Base-by-base conservation (phyloP, 2,113 vertebrate species). In the Pseudonaja textilis region DNA sequence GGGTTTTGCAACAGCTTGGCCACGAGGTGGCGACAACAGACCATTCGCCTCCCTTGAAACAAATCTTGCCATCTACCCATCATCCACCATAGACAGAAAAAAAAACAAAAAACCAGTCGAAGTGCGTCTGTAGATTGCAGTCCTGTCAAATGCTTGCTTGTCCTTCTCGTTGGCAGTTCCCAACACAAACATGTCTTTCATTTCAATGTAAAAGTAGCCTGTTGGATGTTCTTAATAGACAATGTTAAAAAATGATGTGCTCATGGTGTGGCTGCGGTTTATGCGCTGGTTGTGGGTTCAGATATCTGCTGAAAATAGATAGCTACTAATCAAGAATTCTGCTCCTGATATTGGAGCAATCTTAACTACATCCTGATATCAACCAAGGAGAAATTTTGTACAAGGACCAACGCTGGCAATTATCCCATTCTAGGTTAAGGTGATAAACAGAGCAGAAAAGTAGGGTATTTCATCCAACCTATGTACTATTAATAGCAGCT, bases 291-390 rank as follows among this genome's bases (percentile, higher is more conserved):
- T 0, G 98, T 98, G 92, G 98, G 97, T 45, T 98, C 97, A 1
- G 97, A 97, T 18, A 95, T 96, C 56, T 94, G 98, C 87, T 57
- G 93, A 0, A 97, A 95, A 3, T 93, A 98, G 90, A 0, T 97
- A 97, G 93, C 98, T 97, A 97, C 91, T 98, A 42, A 92, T 98
- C 88, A 98, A 98, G 96, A 98, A 98, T 96, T 98, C 98, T 98
- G 98, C 98, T 98, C 98, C 91, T 97, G 97, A 0, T 98, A 98
- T 92, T 98, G 98, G 98, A 98, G 98, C 34, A 98, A 98, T 1
- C 97, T 97, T 0, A 98, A 97, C 91, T 98, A 98, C 95, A 95
- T 98, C 87, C 97, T 98, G 57, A 98, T 98, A 96, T 98, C 98
- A 42, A 97, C 97, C 98, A 98, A 97, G 91, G 98, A 98, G 81